phyloP scores from a whole-genome alignment of 2,113 vertebrate genomes.

The Corythornis vintsioides region DNA sequence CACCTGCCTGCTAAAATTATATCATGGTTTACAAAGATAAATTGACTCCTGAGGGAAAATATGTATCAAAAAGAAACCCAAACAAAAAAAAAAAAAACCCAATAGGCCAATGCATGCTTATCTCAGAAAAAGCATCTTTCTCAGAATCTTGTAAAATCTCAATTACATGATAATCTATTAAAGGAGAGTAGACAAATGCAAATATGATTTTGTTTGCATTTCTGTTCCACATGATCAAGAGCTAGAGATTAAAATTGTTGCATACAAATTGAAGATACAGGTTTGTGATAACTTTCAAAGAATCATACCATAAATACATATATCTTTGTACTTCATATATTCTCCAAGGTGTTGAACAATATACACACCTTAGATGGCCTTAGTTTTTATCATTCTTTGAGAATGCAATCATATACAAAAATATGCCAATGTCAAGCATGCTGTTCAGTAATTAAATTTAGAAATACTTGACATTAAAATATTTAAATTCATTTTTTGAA shows the following conservation, averaged over 20 bases:
- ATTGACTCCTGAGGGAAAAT: neutral
- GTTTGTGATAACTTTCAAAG: neutral
- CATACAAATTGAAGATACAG: neutral
- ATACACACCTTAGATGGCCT: neutral
- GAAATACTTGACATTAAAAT: conserved; percentile 68
- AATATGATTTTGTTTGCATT: neutral
- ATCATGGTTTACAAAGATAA: neutral
- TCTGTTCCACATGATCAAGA: neutral
- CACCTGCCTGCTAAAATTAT: neutral
- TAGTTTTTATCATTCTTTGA: conserved; percentile 21
- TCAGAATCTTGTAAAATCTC: neutral
- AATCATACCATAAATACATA: neutral
- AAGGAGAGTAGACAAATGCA: neutral
- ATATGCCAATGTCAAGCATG: neutral
- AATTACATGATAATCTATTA: neutral
- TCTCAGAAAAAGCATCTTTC: neutral
- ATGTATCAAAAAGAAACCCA: neutral
- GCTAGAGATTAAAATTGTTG: neutral
- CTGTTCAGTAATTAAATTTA: conserved; percentile 68
- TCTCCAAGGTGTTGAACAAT: neutral
- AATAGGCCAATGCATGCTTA: neutral
- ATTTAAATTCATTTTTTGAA: conserved; percentile 67
- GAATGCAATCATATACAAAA: conserved; percentile 42
- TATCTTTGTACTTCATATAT: neutral
- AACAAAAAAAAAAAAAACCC: neutral